Evolutionary conservation across 2,888 invertebrate species (phyloP).

Genomic region (Lasioglossum pauxillum): DNA sequence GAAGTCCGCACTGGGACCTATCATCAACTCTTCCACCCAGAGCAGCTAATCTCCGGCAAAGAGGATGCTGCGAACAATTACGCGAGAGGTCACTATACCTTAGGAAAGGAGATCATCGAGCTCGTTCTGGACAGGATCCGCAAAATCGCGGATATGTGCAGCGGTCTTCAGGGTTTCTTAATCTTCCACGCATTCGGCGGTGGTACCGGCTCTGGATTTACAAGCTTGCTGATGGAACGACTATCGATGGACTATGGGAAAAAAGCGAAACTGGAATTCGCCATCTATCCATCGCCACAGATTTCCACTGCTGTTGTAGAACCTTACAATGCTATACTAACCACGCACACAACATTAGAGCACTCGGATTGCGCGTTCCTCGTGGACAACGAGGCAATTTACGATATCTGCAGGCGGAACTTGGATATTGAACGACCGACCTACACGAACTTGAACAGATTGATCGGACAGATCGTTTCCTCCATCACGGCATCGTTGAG

Average conservation of each 20-base stretch:
- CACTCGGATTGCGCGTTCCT: conserved; percentile 89
- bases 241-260: conserved; percentile 89
- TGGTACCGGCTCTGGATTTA: conserved; percentile 88
- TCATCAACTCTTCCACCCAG: conserved; percentile 88
- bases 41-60: conserved; percentile 89
- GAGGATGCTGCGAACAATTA: conserved; percentile 90
- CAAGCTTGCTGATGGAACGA: conserved; percentile 88
- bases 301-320: conserved; percentile 93
- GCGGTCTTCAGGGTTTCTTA: conserved; percentile 87
- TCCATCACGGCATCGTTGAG: conserved; percentile 87
- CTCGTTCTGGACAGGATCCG: conserved; percentile 86
- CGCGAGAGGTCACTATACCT: conserved; percentile 89
- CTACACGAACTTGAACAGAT: conserved; percentile 89
- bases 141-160: conserved; percentile 86
- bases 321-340: conserved; percentile 97
- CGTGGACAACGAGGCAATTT: conserved; percentile 85
- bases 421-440: conserved; percentile 89
- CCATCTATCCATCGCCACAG: conserved; percentile 90
- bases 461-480: conserved; percentile 88
- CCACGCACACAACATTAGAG: conserved; percentile 94
- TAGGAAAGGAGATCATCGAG: conserved; percentile 87
- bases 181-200: conserved; percentile 88
- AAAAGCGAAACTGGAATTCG: conserved; percentile 88
- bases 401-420: conserved; percentile 87
- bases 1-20: conserved; percentile 87